phyloP scores from a whole-genome alignment of 1,140 invertebrate species.

The Trachymyrmex septentrionalis region DNA sequence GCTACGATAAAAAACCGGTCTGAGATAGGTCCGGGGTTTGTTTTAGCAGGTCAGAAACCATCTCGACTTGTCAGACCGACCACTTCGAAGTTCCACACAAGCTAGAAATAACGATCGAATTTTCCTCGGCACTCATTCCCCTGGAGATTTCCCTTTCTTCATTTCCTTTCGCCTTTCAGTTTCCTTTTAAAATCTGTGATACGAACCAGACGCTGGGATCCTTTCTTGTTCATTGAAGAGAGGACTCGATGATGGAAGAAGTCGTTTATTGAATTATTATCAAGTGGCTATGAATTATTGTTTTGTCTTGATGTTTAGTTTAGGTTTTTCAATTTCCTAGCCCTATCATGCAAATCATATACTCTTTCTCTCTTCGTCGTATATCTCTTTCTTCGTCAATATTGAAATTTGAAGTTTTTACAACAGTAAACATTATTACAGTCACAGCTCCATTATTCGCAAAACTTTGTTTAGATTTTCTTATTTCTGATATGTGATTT shows the following conservation, averaged over 20 bases:
- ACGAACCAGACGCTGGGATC: conserved; percentile 28
- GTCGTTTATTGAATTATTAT: conserved; percentile 8
- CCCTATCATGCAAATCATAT: background rate
- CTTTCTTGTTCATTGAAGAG: conserved; percentile 29
- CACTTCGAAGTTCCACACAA: conserved; percentile 14
- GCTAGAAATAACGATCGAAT: conserved; percentile 72
- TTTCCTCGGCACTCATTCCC: conserved; percentile 4
- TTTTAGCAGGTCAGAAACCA: conserved; percentile 78
- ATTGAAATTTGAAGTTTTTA: conserved; percentile 16
- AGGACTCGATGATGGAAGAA: background rate
- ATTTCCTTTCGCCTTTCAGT: background rate
- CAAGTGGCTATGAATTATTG: background rate
- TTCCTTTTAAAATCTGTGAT: conserved; percentile 12
- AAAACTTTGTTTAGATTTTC: background rate
- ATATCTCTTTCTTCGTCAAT: background rate
- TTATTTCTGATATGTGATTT: background rate
- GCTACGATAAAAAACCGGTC: conserved; percentile 64
- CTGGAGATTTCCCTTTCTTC: background rate
- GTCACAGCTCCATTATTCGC: background rate
- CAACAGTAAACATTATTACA: background rate
- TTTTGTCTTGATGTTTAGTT: background rate
- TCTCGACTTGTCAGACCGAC: conserved; percentile 50
- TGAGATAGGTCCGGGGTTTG: conserved; percentile 76
- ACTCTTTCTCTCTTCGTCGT: background rate
- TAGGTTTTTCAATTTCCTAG: background rate